Evolutionary conservation across 1,140 invertebrate species (phyloP), one percentile per base, ranked within the genome.

Genomic region (Drosophila murphyi): DNA sequence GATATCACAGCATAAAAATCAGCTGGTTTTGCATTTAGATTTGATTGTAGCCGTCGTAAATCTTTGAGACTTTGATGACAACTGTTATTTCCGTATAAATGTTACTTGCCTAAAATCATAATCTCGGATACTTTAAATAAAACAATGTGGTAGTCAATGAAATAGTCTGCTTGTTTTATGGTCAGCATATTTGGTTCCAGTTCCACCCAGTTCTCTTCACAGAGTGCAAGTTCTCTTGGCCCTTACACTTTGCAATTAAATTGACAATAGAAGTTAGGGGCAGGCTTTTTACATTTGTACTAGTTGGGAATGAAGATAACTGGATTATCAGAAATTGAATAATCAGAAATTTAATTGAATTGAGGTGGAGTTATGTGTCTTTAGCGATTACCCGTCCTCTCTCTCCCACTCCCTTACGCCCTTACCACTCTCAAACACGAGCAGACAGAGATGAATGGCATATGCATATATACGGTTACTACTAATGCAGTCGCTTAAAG

Each of bases 401-500:
- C 39, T n/a, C 39, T 43, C 39, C 3, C 39, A 43, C 39, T n/a
- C 39, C 10, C 39, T 7, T 3, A 37, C 35, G 41, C 54, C 35
- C 52, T 37, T 3, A 52, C 35, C 28, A 41, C 37, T 41, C 3
- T n/a, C 39, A 43, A 8, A 47, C 28, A 10, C n/a, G 3, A 12
- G 7, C 39, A 57, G 32, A 31, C 8, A 29, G 5, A 37, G 20
- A 47, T 52, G 39, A 57, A 57, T 57, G 10, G 5, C 3, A 7
- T n/a, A 12, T 31, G 12, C 43, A 10, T 6, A 28, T 35, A 55
- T 34, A 56, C 48, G 72, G 51, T 61, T 32, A 43, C 28, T 55
- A 48, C 57, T 74, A 69, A 73, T 73, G 72, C 72, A 56, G 29
- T 8, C 65, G 72, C 72, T 61, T 74, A 74, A 37, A 56, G 29